These are phyloP conservation scores for Cetonia aurata DNA, from an alignment of 2,888 invertebrate genomes.

Conservation along the genomic window DNA sequence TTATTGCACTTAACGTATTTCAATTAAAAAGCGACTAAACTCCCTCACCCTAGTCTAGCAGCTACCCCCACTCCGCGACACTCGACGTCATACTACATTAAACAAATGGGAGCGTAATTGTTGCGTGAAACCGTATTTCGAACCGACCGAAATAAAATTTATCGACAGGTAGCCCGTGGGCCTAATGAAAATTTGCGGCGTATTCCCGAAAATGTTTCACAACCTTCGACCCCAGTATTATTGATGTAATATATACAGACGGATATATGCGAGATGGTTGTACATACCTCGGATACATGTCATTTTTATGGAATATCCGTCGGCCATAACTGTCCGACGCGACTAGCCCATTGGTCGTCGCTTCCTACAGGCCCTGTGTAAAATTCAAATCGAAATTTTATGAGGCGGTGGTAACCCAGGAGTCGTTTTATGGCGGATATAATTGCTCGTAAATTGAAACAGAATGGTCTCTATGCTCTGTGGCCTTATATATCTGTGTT, in stretches of 20 bases:
- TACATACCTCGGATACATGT: slow-evolving; percentile 13
- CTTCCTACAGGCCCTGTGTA: slow-evolving; percentile 10
- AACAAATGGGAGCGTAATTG: slow-evolving; percentile 27
- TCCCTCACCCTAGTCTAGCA: too few relatives aligned
- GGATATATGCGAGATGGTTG: neutral
- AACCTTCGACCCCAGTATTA: too few relatives aligned
- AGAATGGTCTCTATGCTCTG: neutral
- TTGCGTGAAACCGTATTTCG: slow-evolving; percentile 9
- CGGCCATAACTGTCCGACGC: slow-evolving; percentile 17
- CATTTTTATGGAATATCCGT: slow-evolving; percentile 35
- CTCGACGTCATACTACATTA: slow-evolving; percentile 4
- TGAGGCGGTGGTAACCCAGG: neutral
- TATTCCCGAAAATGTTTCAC: neutral
- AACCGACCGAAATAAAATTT: slow-evolving; percentile 15
- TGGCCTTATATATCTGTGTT: too few relatives aligned
- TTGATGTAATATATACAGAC: too few relatives aligned
- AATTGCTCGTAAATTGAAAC: slow-evolving; percentile 31
- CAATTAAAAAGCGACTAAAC: slow-evolving; percentile 8
- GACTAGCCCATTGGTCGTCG: slow-evolving; percentile 21
- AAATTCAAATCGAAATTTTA: slow-evolving; percentile 34
- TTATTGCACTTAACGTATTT: slow-evolving; percentile 7
- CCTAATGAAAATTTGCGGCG: slow-evolving; percentile 27
- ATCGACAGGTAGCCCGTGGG: neutral
- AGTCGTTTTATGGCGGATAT: slow-evolving; percentile 16
- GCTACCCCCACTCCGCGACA: too few relatives aligned